Base-by-base conservation (phyloP, 2,888 invertebrate genomes). In the Drosophila mayaguana region DNA sequence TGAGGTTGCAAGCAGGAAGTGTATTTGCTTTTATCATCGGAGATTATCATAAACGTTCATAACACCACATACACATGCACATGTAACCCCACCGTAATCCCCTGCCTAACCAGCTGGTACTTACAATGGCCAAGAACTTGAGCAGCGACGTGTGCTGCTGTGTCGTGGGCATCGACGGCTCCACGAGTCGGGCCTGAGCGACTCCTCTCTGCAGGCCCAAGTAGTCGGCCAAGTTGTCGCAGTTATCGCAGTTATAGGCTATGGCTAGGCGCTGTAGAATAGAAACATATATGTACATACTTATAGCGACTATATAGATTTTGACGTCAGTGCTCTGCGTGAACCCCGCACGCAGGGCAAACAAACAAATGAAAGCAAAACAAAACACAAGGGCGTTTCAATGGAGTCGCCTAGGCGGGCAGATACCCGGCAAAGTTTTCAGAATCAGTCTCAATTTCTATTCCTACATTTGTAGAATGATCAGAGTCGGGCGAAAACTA, bases 101-200 rank as follows among this genome's bases (percentile, higher is more conserved):
- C 42, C 32, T 38, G 18, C 28, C 57, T 36, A 60, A 61, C 40
- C 18, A 54, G 18, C 50, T 14, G 68, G 83, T 93, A 96, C 96
- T 96, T 95, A 96, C 96, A 94, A 96, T 95, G 89, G 96, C 96
- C 92, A 97, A 93, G 92, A 96, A 96, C 93, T 96, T 96, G 81
- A 96, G 94, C 81, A 93, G 82, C 71, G 93, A 93, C 93, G 92
- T 93, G 67, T 85, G 91, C 83, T 90, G 92, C 57, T 76, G 70
- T n/a, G 64, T 81, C 32, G 81, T 80, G 34, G 75, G 55, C 28
- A 57, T 62, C 82, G 78, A 55, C 14, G 77, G 40, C 34, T 74
- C 68, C 63, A 61, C 67, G 34, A 51, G 54, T 40, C 67, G 81
- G 1, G 68, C 73, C 73, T 76, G 87, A 20, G 63, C 74, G 67